phyloP scores from a whole-genome alignment of 1,140 invertebrate species.

The Danaus plexippus region DNA sequence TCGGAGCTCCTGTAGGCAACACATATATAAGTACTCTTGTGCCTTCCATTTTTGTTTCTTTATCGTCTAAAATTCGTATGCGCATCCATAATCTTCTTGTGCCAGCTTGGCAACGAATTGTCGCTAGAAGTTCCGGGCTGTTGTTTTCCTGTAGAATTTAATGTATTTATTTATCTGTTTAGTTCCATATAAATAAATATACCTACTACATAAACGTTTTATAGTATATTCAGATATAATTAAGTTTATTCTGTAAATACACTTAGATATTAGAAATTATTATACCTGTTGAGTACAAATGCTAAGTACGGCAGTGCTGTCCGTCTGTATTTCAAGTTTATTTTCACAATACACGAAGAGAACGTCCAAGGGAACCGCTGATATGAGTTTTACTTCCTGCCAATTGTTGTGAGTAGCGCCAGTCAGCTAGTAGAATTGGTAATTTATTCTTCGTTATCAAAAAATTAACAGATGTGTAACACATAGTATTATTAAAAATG shows the following conservation, averaged over 20 bases:
- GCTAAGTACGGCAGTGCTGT: slow-evolving; percentile 54
- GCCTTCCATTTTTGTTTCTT: slow-evolving; percentile 23
- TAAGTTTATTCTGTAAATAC: too few species aligned
- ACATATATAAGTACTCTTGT: slow-evolving; percentile 45
- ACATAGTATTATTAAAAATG: too few species aligned
- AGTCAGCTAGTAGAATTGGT: slow-evolving; percentile 30
- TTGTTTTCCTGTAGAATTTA: slow-evolving; percentile 5
- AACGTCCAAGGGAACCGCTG: slow-evolving; percentile 56
- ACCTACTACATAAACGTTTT: too few species aligned
- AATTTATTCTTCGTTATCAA: too few species aligned
- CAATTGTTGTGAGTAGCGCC: slow-evolving; percentile 51
- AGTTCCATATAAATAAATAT: not conserved
- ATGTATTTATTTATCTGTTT: slow-evolving; percentile 1
- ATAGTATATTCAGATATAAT: too few species aligned
- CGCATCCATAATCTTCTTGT: slow-evolving; percentile 53
- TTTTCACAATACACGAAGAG: slow-evolving; percentile 54
- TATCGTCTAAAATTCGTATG: slow-evolving; percentile 26
- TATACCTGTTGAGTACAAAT: slow-evolving; percentile 53
- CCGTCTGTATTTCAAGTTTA: slow-evolving; percentile 51
- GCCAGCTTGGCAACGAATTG: slow-evolving; percentile 59
- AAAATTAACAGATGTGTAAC: too few species aligned
- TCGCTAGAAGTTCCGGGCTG: slow-evolving; percentile 44
- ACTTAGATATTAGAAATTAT: too few species aligned
- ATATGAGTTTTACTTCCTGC: slow-evolving; percentile 55
- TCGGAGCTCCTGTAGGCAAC: slow-evolving; percentile 51